These are phyloP conservation scores for Acanthornis magna DNA, from an alignment of 2,797 vertebrate genomes.

Conservation along the genomic window DNA sequence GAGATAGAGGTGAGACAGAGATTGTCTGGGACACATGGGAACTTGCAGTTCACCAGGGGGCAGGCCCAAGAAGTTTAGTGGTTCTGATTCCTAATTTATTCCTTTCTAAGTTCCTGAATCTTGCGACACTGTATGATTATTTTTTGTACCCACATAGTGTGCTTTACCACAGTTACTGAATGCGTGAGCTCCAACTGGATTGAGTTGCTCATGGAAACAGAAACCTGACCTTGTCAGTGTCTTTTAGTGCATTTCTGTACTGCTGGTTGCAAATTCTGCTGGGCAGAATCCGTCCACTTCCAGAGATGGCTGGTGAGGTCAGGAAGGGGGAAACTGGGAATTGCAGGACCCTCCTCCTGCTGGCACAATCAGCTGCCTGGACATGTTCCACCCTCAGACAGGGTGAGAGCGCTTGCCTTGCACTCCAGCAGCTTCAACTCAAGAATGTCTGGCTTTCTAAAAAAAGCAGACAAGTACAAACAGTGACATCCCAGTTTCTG, in stretches of 20 bases:
- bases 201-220: slow-evolving; percentile 24
- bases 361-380: neutral
- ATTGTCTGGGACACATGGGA: neutral
- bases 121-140: neutral
- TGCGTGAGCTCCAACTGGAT: slow-evolving; percentile 40
- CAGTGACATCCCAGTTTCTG: neutral
- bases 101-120: neutral
- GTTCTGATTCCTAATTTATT: neutral
- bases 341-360: neutral
- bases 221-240: neutral
- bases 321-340: neutral
- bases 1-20: neutral
- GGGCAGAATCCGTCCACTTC: neutral
- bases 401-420: neutral
- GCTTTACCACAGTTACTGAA: neutral
- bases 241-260: neutral
- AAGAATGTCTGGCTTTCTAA: neutral
- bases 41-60: neutral
- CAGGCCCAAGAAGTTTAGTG: neutral
- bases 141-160: neutral
- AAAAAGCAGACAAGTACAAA: neutral
- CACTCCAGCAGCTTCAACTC: neutral
- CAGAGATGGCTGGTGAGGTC: neutral
- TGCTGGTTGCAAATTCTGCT: slow-evolving; percentile 45
- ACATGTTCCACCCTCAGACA: neutral